A percentile compares a stretch with the other conserved stretches of the same genome.
Conservation (phyloP, 2,888 invertebrate species). For the Plebejus melissa region DNA sequence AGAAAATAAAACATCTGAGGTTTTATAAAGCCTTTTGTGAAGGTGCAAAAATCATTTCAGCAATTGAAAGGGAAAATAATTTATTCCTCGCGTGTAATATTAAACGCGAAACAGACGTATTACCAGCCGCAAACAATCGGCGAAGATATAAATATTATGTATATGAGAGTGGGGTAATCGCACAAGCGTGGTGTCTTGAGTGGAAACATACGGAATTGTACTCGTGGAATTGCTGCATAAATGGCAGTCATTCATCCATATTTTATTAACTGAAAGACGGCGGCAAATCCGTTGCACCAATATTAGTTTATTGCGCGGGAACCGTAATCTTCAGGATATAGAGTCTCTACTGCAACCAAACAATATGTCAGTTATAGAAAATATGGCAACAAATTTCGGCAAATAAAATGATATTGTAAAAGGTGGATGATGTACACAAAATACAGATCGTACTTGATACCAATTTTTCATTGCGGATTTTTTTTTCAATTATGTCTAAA, state of each 20-base stretch:
- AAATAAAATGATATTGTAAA: too few relatives aligned
- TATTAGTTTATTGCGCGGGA: too few relatives aligned
- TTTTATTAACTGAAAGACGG: neutral
- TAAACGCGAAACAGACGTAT: slow-evolving; percentile 15
- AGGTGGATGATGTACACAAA: too few relatives aligned
- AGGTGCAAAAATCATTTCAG: slow-evolving; percentile 6
- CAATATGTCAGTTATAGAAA: too few relatives aligned
- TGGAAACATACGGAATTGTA: slow-evolving; percentile 29
- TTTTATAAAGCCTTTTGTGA: neutral
- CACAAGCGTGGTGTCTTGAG: slow-evolving; percentile 16
- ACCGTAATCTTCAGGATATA: too few relatives aligned
- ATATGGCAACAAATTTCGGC: too few relatives aligned
- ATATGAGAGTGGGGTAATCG: slow-evolving; percentile 26
- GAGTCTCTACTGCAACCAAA: too few relatives aligned
- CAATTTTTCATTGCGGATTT: too few relatives aligned
- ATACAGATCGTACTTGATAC: too few relatives aligned
- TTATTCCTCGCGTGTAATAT: slow-evolving; percentile 9
- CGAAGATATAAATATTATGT: slow-evolving; percentile 29
- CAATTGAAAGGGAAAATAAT: slow-evolving; percentile 3
- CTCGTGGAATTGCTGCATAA: neutral
- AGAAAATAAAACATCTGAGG: neutral
- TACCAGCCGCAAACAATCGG: slow-evolving; percentile 13
- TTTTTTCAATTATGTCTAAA: too few relatives aligned
- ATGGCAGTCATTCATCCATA: neutral
- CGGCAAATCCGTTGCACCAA: too few relatives aligned